Evolutionary conservation across 2,113 vertebrate genomes (phyloP).

Genomic region (Ascaphus truei): DNA sequence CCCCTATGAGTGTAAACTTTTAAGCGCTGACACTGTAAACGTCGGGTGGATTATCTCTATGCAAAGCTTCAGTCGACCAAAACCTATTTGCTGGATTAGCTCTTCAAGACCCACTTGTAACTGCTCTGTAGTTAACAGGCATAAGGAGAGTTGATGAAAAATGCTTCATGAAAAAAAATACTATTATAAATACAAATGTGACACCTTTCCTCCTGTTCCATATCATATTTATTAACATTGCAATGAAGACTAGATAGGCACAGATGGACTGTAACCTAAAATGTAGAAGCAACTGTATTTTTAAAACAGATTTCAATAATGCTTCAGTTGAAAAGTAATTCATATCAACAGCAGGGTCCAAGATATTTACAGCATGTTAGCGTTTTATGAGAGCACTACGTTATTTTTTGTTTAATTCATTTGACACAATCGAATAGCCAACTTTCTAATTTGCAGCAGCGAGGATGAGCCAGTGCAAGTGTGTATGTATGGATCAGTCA

Average conservation of each 20-base stretch:
- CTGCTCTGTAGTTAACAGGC: slow-evolving; percentile 17
- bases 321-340: slow-evolving; percentile 28
- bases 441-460: slow-evolving; percentile 32
- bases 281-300: slow-evolving; percentile 31
- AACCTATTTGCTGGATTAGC: slow-evolving; percentile 29
- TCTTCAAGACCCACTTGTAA: slow-evolving; percentile 29
- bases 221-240: slow-evolving; percentile 34
- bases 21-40: slow-evolving; percentile 13
- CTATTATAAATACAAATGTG: slow-evolving; percentile 27
- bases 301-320: slow-evolving; percentile 35
- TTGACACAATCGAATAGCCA: slow-evolving; percentile 35
- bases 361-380: slow-evolving; percentile 38
- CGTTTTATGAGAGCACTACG: slow-evolving; percentile 33
- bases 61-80: no score
- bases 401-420: slow-evolving; percentile 39
- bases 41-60: slow-evolving; percentile 4
- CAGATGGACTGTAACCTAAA: slow-evolving; percentile 36
- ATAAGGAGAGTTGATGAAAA: slow-evolving; percentile 14
- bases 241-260: slow-evolving; percentile 34
- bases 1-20: no score
- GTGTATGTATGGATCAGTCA: not conserved
- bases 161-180: slow-evolving; percentile 25
- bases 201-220: slow-evolving; percentile 32
- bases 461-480: slow-evolving; percentile 11
- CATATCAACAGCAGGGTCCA: slow-evolving; percentile 18